Conservation (phyloP, 2,797 vertebrate species). For the Helarctos malayanus region DNA sequence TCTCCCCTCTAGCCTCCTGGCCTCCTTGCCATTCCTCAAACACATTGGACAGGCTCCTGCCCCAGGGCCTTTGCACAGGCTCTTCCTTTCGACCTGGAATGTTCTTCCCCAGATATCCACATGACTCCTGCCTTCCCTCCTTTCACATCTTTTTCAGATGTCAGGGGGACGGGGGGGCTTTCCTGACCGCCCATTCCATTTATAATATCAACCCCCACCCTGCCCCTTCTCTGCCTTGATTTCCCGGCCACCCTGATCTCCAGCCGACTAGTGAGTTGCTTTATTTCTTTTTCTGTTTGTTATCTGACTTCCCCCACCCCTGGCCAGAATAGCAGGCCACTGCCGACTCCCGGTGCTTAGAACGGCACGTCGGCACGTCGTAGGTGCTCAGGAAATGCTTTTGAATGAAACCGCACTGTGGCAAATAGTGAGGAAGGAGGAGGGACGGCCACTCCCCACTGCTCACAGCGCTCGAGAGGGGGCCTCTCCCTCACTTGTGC, state of each 20-base stretch:
- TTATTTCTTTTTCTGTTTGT: background rate
- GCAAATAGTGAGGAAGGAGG: background rate
- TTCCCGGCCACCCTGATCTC: background rate
- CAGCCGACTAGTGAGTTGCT: background rate
- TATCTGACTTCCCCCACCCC: background rate
- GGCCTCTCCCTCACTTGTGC: background rate
- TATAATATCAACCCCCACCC: background rate
- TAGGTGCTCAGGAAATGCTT: background rate
- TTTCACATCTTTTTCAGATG: background rate
- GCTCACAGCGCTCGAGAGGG: background rate
- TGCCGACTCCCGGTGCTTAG: background rate
- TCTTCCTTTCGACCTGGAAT: background rate
- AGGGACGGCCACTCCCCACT: background rate
- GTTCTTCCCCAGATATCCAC: background rate
- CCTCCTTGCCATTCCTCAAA: background rate
- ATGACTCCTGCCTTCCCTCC: background rate
- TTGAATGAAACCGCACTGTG: background rate
- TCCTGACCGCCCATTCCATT: background rate
- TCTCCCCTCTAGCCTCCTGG: background rate
- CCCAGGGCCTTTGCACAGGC: background rate
- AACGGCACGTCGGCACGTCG: rapidly evolving
- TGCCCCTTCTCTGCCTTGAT: background rate
- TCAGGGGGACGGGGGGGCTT: background rate
- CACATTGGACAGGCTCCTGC: background rate
- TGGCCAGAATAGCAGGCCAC: background rate